Base-by-base conservation (phyloP, 2,797 vertebrate genomes). In the Brotula barbata region DNA sequence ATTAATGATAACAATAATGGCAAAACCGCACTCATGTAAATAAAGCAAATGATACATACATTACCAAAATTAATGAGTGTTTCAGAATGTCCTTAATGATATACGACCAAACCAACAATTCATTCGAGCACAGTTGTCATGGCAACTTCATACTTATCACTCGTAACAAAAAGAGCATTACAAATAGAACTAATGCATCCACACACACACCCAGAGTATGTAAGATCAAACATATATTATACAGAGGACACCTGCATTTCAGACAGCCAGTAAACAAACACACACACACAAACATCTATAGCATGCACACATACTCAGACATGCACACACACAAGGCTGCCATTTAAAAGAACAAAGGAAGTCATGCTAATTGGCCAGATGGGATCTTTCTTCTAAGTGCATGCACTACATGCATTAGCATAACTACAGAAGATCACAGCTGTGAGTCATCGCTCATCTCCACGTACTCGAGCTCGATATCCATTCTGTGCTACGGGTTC, bases 381-480 rank as follows among this genome's bases (percentile, higher is more conserved):
- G 86, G 82, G 71, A 71, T 73, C 83, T 86, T 86, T 90, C 75
- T 87, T 82, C 68, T 54, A 16, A 52, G 44, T 77, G 81, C 69
- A 87, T 85, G 63, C 70, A 89, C 89, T 85, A 88, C 44, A 53
- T 3, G 47, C 46, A 89, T 90, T 89, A 80, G 68, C 86, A 89
- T 87, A 77, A 77, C 74, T 74, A 86, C 85, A 84, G 77, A 88
- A 70, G 73, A 79, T 64, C 80, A 83, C 77, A 84, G 75, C 71
- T 81, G 73, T 87, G 83, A 83, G 59, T 84, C 83, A 80, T 83
- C 61, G 8, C 58, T 70, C 3, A 46, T 68, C 58, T 80, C 61
- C 39, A 45, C 6, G 23, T 37, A 48, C 31, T 41, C 28, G 52
- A 44, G 59, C 56, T 46, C 14, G 56, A 58, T 63, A 68, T 60